Base-by-base conservation (phyloP, 2,888 invertebrate genomes). In the Dastarcus helophoroides region DNA sequence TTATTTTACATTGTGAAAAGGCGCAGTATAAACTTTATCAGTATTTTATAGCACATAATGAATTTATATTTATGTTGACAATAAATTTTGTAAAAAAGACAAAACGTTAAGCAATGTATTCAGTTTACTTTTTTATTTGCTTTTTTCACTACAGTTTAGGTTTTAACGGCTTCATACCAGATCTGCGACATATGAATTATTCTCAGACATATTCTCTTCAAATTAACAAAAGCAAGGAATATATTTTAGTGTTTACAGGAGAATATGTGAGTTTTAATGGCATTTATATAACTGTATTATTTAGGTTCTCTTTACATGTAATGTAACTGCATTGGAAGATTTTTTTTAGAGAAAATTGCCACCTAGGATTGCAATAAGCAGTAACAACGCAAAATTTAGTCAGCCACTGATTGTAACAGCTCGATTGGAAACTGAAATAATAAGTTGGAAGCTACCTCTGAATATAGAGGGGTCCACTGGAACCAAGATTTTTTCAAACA, bases 391-490 rank as follows among this genome's bases (percentile, higher is more conserved):
- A 7, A 38, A 36, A 7, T 22, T 34, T 4, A 29, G 15, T 12
- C 14, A 28, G 5, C 84, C 86, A 0, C 58, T 84, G 3, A 71
- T 85, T 48, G 71, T 85, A 35, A 82, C 83, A 0, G 78, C 80
- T 0, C 62, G 79, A 25, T 81, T 85, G 52, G 76, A 77, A 40
- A 73, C 73, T 54, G 76, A 78, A 27, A 74, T 84, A 6, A 60
- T 82, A 34, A 84, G 85, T 0, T 88, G 85, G 85, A 77, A 81
- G 51, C 63, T 88, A 13, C 86, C 86, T 1, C 64, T 81, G 46
- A 48, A 70, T 31, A 69, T 81, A 1, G 69, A 68, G 29, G 62
- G 53, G n/a, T 44, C 48, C 19, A 44, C 42, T 9, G 58, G 58
- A 3, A 42, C 56, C 9, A 62, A 65, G 26, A 61, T 65, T 40